A percentile compares a stretch with the other conserved stretches of the same genome.
These are phyloP conservation scores for Heptascelio sp. DNA, from an alignment of 2,888 invertebrate genomes.

Conservation along the genomic window DNA sequence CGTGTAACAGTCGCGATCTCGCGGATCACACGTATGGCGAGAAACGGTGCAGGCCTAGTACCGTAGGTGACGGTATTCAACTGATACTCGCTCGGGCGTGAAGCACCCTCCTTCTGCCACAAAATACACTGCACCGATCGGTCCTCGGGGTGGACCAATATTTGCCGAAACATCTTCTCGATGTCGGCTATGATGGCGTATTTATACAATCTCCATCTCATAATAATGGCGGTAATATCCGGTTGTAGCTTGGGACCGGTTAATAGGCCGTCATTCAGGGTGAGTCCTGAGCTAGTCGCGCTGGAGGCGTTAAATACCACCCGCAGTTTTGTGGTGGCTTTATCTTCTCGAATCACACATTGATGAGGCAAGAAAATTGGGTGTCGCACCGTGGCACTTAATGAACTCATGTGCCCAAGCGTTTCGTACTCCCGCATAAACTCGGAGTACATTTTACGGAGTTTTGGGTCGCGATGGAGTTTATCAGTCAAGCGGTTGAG, in stretches of 20 bases:
- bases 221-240: background rate
- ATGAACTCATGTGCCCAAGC: background rate
- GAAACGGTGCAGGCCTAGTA: background rate
- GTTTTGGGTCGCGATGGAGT: background rate
- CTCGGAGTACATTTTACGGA: background rate
- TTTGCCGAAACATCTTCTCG: constrained; percentile 34
- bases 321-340: background rate
- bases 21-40: background rate
- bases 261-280: background rate
- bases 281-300: background rate
- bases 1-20: background rate
- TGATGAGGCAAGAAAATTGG: constrained; percentile 4
- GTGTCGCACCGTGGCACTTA: background rate
- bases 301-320: constrained; percentile 3
- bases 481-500: background rate
- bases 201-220: background rate
- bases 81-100: background rate
- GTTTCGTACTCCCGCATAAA: background rate
- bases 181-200: background rate
- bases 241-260: constrained; percentile 1
- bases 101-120: too few relatives aligned
- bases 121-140: background rate
- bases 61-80: constrained; percentile 18
- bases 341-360: background rate
- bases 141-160: background rate